Base-by-base conservation (phyloP, 1,140 invertebrate species). In the Orchestia grillus region DNA sequence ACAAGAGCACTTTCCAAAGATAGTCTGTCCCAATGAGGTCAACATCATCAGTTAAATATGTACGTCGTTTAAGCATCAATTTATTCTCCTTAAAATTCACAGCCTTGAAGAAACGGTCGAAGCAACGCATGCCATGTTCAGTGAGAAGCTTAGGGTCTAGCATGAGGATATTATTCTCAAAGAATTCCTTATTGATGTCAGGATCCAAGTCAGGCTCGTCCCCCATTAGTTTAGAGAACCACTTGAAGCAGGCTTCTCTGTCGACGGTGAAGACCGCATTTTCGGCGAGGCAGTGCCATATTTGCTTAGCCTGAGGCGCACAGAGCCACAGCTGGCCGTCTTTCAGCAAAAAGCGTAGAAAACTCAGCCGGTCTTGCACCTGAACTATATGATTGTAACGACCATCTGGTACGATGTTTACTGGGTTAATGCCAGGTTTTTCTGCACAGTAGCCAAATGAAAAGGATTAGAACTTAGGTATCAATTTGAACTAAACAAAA, bases 171-270 rank as follows among this genome's bases (percentile, higher is more conserved):
- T 99, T 99, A 97, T 99, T 98, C 97, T 99, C 98, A 98, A 99
- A 99, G 98, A 99, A 99, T 97, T 99, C 98, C 97, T 99, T 98
- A 97, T 99, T 99, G 96, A 99, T 99, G 97, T 99, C 99, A 40
- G 99, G 99, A 97, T 99, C 99, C 92, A 99, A 97, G 97, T 99
- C 99, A 11, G 99, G 99, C 97, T 99, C 99, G 97, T 99, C 99
- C 8, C 99, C 99, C 99, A 99, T 99, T 95, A 99, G 97, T 98
- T 99, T 99, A n/a, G 99, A 99, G 97, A 99, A 99, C 99, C 99
- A 99, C 97, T 99, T 99, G 97, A 99, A 99, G 97, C 99, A 99
- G 6, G 99, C 98, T 97, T 99, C 99, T 88, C 99, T 98, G 97
- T 99, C 99, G 4, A 98, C 98, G 4, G 98, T 97, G 97, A 99